Evolutionary conservation across 2,113 vertebrate genomes (phyloP).

Genomic region (Zosterops lateralis): DNA sequence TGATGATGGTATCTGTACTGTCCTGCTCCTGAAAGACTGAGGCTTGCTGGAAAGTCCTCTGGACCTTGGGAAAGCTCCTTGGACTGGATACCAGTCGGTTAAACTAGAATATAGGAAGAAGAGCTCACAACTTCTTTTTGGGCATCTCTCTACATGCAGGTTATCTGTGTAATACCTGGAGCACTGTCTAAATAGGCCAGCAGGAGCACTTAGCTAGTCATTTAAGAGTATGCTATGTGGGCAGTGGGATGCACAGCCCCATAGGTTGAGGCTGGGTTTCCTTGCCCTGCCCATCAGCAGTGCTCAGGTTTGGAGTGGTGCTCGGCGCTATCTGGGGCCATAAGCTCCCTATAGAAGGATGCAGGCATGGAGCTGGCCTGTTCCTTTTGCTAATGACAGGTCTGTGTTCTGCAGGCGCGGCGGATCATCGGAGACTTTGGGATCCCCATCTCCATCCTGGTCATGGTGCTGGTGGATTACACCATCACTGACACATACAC

Average conservation of each 20-base stretch:
- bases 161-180: background rate
- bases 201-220: background rate
- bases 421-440: constrained; percentile 97
- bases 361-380: rapidly evolving
- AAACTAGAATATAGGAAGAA: background rate
- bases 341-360: background rate
- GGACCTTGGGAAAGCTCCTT: background rate
- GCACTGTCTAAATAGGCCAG: background rate
- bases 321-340: background rate
- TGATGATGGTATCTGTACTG: background rate
- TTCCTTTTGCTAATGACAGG: background rate
- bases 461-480: constrained; percentile 91
- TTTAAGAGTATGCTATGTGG: background rate
- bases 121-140: background rate
- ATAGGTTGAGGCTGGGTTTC: background rate
- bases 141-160: background rate
- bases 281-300: background rate
- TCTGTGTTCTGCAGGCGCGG: constrained; percentile 79
- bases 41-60: background rate
- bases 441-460: constrained; percentile 95
- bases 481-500: constrained; percentile 92
- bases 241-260: background rate
- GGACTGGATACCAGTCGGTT: background rate
- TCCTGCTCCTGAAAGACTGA: background rate
- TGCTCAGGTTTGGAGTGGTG: background rate